These are phyloP conservation scores for Oryzias dopingdopingensis DNA, from an alignment of 2,797 vertebrate genomes.

Conservation along the genomic window DNA sequence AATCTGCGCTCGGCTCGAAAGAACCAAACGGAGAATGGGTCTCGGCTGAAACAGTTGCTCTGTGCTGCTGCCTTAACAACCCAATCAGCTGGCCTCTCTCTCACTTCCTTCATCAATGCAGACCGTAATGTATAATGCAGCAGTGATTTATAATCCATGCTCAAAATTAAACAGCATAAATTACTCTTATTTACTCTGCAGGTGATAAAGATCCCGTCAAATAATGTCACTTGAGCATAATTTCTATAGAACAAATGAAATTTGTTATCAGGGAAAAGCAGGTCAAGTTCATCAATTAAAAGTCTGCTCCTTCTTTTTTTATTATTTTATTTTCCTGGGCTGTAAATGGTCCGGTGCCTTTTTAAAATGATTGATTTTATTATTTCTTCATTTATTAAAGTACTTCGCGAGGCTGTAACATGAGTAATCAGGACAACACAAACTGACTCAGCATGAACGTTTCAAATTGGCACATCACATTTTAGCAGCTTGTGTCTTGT, in stretches of 20 bases:
- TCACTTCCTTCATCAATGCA: conserved; percentile 74
- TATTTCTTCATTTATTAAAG: conserved; percentile 82
- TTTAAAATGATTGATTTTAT: conserved; percentile 84
- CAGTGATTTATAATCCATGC: conserved; percentile 77
- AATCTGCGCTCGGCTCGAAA: conserved; percentile 52
- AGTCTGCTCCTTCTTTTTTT: conserved; percentile 58
- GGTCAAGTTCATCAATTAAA: conserved; percentile 85
- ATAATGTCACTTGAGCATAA: conserved; percentile 83
- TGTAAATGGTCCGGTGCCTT: conserved; percentile 68
- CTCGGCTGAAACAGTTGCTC: conserved; percentile 62
- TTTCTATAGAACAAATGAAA: conserved; percentile 85
- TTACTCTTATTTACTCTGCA: conserved; percentile 85
- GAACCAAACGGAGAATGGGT: conserved; percentile 57
- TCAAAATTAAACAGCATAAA: conserved; percentile 83
- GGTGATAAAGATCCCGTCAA: conserved; percentile 84
- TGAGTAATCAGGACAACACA: conserved; percentile 76
- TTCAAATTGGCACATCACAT: conserved; percentile 55
- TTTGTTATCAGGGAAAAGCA: conserved; percentile 82
- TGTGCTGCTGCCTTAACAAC: conserved; percentile 64
- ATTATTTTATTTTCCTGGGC: conserved; percentile 19
- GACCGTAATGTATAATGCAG: conserved; percentile 71
- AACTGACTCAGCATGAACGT: conserved; percentile 75
- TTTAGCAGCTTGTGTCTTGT: conserved; percentile 36
- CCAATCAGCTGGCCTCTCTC: conserved; percentile 61
- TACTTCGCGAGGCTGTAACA: conserved; percentile 66